These are phyloP conservation scores for Fratercula arctica DNA, from an alignment of 2,797 vertebrate species.

Conservation along the genomic window DNA sequence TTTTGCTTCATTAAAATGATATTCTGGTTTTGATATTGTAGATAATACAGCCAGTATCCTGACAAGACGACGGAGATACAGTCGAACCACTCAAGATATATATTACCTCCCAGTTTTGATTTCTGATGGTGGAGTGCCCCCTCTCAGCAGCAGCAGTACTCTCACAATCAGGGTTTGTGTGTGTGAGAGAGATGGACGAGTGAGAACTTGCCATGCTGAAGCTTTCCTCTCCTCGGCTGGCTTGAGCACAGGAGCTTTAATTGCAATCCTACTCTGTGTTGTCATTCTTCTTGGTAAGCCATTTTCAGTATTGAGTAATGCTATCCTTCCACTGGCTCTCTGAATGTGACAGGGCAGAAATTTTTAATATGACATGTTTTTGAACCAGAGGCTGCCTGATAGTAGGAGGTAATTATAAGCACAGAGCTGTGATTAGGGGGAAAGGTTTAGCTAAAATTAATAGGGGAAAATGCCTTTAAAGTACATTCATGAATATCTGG, in stretches of 20 bases:
- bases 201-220: slow-evolving; percentile 89
- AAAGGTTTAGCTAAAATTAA: slow-evolving; percentile 30
- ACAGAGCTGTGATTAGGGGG: background rate
- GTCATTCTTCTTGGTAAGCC: slow-evolving; percentile 94
- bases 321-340: background rate
- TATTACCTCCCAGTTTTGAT: slow-evolving; percentile 92
- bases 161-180: slow-evolving; percentile 93
- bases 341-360: background rate
- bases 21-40: slow-evolving; percentile 66
- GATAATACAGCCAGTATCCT: slow-evolving; percentile 95
- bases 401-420: slow-evolving; percentile 25
- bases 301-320: background rate
- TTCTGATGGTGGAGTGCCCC: slow-evolving; percentile 91
- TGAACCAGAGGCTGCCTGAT: background rate
- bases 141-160: slow-evolving; percentile 92
- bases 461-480: slow-evolving; percentile 5
- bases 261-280: slow-evolving; percentile 95
- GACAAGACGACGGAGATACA: slow-evolving; percentile 87
- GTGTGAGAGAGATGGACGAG: slow-evolving; percentile 87
- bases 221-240: slow-evolving; percentile 94
- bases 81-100: slow-evolving; percentile 87
- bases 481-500: background rate
- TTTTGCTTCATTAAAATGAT: background rate
- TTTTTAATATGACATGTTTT: background rate
- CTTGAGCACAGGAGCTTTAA: slow-evolving; percentile 95